Percentiles rank a stretch among this genome's conserved stretches.
Evolutionary conservation across 2,797 vertebrate species (phyloP).

Genomic region (Tympanoctomys barrerae): DNA sequence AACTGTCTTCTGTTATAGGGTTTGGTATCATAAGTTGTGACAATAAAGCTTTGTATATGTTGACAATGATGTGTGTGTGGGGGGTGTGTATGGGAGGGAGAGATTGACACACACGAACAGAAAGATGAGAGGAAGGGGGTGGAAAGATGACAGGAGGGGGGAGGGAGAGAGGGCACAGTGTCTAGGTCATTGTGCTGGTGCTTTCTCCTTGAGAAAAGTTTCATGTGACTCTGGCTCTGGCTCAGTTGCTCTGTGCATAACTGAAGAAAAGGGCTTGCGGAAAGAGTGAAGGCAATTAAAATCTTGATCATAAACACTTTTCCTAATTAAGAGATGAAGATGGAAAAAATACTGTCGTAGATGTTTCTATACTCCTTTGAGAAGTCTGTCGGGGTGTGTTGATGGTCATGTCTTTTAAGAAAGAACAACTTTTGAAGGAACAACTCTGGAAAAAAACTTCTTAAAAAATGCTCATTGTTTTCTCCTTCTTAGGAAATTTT

Average conservation of each 20-base stretch:
- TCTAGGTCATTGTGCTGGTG: not conserved
- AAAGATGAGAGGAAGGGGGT: not conserved
- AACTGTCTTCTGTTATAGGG: constrained; percentile 33
- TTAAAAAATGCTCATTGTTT: constrained; percentile 11
- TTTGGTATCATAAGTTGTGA: constrained; percentile 58
- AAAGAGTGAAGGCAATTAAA: constrained; percentile 67
- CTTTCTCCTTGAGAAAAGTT: constrained; percentile 45
- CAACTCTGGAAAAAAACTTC: constrained; percentile 17
- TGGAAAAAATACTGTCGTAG: constrained; percentile 51
- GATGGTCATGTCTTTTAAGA: constrained; percentile 50
- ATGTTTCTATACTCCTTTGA: constrained; percentile 70
- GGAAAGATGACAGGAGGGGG: no score
- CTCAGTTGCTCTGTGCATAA: constrained; percentile 49
- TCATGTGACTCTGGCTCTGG: constrained; percentile 59
- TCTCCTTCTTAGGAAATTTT: constrained; percentile 2
- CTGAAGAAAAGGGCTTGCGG: constrained; percentile 42
- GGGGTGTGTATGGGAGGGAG: not conserved
- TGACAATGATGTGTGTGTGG: constrained; percentile 32
- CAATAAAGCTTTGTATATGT: constrained; percentile 2
- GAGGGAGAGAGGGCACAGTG: not conserved
- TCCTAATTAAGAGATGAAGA: constrained; percentile 73
- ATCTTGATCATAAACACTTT: constrained; percentile 57
- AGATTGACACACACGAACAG: no score
- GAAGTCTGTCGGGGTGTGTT: not conserved
- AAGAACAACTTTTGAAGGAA: constrained; percentile 54